phyloP scores from a whole-genome alignment of 1,140 invertebrate species.

The Calosoma granatense region DNA sequence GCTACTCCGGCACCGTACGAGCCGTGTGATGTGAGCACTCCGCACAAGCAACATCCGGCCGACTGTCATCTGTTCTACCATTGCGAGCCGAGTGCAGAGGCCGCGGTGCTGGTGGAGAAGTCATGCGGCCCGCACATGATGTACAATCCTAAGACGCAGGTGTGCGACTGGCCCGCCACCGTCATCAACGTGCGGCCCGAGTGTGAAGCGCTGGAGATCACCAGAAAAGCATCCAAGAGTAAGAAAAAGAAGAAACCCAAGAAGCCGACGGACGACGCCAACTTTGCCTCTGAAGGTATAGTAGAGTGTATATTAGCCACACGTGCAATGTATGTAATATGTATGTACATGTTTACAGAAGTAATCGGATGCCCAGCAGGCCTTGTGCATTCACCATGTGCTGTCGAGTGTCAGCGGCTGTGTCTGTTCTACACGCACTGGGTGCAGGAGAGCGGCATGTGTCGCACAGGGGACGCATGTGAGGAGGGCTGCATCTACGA shows the following conservation, averaged over 20 bases:
- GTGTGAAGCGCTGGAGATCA: constrained; percentile 31
- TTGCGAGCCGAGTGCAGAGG: constrained; percentile 35
- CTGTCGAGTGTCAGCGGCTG: constrained; percentile 41
- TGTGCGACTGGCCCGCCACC: constrained; percentile 50
- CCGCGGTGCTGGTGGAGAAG: constrained; percentile 40
- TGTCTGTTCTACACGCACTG: constrained; percentile 41
- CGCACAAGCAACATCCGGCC: constrained; percentile 37
- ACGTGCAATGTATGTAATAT: too few species aligned
- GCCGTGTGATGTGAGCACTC: constrained; percentile 35
- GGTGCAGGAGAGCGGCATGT: constrained; percentile 35
- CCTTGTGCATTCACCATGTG: constrained; percentile 39
- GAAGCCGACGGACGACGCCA: not conserved
- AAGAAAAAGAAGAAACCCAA: not conserved
- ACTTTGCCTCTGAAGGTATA: not conserved
- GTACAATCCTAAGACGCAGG: constrained; percentile 48
- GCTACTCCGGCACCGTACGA: constrained; percentile 11
- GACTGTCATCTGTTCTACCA: constrained; percentile 52
- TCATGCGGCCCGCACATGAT: constrained; percentile 45
- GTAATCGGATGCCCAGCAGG: constrained; percentile 32
- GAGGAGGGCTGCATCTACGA: constrained; percentile 35
- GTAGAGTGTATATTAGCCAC: too few species aligned
- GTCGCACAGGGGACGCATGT: constrained; percentile 36
- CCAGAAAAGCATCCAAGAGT: not conserved
- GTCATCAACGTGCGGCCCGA: constrained; percentile 50
- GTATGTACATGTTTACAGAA: too few species aligned